Conservation (phyloP, 2,797 vertebrate species). For the Sebastes alutus region DNA sequence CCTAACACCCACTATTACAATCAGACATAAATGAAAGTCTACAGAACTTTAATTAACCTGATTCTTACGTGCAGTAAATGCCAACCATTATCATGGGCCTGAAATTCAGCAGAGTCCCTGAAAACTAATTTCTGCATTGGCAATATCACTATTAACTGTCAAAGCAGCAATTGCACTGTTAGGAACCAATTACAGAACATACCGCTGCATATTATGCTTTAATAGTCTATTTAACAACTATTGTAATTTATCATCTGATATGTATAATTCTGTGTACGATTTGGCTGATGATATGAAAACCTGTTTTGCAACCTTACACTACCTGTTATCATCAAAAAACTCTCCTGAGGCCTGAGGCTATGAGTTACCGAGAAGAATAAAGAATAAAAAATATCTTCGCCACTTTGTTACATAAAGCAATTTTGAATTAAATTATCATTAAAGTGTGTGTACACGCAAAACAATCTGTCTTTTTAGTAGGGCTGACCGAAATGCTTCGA, state of each 20-base stretch:
- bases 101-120: slow-evolving; percentile 6
- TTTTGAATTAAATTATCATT: neutral
- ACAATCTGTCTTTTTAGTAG: neutral
- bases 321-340: neutral
- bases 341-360: neutral
- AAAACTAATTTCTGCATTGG: slow-evolving; percentile 10
- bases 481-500: no score
- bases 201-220: neutral
- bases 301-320: neutral
- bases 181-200: slow-evolving; percentile 13
- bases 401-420: neutral
- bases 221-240: slow-evolving; percentile 15
- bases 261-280: slow-evolving; percentile 2
- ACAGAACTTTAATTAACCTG: slow-evolving; percentile 24
- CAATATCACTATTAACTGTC: slow-evolving; percentile 28
- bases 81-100: neutral
- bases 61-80: slow-evolving; percentile 15
- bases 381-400: neutral
- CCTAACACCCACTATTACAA: neutral
- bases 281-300: neutral
- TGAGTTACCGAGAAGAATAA: neutral
- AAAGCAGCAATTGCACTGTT: slow-evolving; percentile 13
- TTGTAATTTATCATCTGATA: slow-evolving; percentile 2
- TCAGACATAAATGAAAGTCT: slow-evolving; percentile 6
- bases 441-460: neutral